Percentiles rank a stretch among this genome's conserved stretches.
Evolutionary conservation across 2,113 vertebrate species (phyloP).

Genomic region (Illadopsis cleaveri): DNA sequence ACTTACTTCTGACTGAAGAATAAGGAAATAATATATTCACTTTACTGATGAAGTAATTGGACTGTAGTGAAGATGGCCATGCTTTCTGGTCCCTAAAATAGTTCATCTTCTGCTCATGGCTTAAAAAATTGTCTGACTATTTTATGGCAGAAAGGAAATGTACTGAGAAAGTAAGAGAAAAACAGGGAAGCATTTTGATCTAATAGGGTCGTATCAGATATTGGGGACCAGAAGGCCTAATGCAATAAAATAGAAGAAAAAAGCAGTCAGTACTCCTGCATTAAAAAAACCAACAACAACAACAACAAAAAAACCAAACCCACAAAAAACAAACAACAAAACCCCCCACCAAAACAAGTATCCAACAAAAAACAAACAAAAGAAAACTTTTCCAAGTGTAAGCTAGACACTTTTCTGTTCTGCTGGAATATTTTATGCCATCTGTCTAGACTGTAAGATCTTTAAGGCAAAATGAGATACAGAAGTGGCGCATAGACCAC

Average conservation of each 20-base stretch:
- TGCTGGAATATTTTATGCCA: background rate
- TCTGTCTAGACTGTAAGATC: conserved; percentile 13
- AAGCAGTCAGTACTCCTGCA: background rate
- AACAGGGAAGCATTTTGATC: background rate
- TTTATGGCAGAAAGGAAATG: background rate
- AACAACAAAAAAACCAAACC: too few relatives aligned
- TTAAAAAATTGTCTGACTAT: background rate
- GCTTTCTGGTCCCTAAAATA: background rate
- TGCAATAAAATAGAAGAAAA: background rate
- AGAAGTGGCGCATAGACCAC: background rate
- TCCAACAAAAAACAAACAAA: too few relatives aligned
- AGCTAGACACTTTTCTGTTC: background rate
- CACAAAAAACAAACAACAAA: background rate
- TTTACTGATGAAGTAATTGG: background rate
- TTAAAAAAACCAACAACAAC: background rate
- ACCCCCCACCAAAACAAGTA: background rate
- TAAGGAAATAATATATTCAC: background rate
- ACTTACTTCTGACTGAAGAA: background rate
- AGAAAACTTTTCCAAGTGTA: background rate
- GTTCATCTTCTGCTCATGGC: background rate
- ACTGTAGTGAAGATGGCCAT: background rate
- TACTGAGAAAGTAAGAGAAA: background rate
- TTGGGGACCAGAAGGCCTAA: background rate
- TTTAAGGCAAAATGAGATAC: conserved; percentile 1
- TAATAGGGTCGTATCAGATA: background rate